These are phyloP conservation scores for Psephotus haematonotus DNA, from an alignment of 2,113 vertebrate genomes.

Conservation along the genomic window DNA sequence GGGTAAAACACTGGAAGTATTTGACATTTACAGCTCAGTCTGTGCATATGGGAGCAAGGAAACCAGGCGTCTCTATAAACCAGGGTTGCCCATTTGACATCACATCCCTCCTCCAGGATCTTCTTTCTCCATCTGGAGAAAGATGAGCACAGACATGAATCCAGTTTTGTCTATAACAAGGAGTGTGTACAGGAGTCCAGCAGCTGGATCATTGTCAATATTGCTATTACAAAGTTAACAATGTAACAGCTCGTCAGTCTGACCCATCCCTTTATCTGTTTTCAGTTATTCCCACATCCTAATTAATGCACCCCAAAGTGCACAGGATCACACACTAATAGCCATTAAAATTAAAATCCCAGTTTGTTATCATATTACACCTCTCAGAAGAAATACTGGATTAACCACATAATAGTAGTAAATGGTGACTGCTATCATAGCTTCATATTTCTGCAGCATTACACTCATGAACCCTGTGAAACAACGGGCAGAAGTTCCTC, in stretches of 20 bases:
- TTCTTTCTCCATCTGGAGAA: background rate
- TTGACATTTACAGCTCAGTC: background rate
- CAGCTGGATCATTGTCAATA: background rate
- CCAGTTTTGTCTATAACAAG: background rate
- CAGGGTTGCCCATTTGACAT: background rate
- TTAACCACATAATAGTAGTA: background rate
- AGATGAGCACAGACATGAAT: background rate
- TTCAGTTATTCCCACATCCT: background rate
- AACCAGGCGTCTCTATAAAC: background rate
- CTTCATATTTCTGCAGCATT: background rate
- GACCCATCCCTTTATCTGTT: background rate
- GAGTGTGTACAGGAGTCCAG: background rate
- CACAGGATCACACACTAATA: background rate
- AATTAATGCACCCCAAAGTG: background rate
- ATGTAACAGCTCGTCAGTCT: background rate
- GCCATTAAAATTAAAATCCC: background rate
- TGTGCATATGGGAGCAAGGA: background rate
- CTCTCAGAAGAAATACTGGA: background rate
- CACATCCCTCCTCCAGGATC: background rate
- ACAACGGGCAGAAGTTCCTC: accelerated
- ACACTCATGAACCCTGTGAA: background rate
- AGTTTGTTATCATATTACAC: background rate
- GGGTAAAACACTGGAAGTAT: background rate
- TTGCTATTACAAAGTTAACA: background rate
- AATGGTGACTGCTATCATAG: background rate